Base-by-base conservation (phyloP, 2,888 invertebrate species). In the Erebia palarica region DNA sequence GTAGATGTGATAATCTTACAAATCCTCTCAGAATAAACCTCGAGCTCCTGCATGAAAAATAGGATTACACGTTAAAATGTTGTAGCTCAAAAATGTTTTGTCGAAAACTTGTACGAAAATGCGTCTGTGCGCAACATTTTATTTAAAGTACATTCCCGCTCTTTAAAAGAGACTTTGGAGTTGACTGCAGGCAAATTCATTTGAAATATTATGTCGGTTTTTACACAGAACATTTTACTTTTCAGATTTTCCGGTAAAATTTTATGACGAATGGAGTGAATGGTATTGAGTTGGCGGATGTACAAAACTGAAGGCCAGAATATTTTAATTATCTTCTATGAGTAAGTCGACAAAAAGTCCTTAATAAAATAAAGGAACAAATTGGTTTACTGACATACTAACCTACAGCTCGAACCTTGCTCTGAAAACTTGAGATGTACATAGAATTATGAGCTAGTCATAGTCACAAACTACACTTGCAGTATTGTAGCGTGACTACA, bases 21-120 rank as follows among this genome's bases (percentile, higher is more conserved):
- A 70, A 44, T 63, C 70, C 65, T 66, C 67, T 67, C 57, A 70
- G 51, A 66, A 59, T 57, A 72, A 65, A 72, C 65, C 72, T 72
- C 69, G 60, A 65, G 65, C 58, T 63, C 67, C 63, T 67, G 63
- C 70, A 70, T 61, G 63, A 61, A 66, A 72, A 72, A 72, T 72
- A 64, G 70, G 72, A 72, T 72, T 72, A 67, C 72, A 66, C 66
- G 63, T 58, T 70, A 69, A 72, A 72, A 64, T 72, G 72, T 66
- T 69, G 64, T 51, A 59, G 72, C 63, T 64, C 65, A 72, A 72
- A 72, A 70, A 63, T 63, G 49, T 63, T 72, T 66, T 64, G 44
- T 67, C 44, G 66, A 69, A 65, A 70, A 72, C 69, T 58, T 58
- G 63, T 63, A 60, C 53, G 21, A 64, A 70, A 70, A 51, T 49